Conservation (phyloP, 92 coral and sea anemone species). For the Porites rus region DNA sequence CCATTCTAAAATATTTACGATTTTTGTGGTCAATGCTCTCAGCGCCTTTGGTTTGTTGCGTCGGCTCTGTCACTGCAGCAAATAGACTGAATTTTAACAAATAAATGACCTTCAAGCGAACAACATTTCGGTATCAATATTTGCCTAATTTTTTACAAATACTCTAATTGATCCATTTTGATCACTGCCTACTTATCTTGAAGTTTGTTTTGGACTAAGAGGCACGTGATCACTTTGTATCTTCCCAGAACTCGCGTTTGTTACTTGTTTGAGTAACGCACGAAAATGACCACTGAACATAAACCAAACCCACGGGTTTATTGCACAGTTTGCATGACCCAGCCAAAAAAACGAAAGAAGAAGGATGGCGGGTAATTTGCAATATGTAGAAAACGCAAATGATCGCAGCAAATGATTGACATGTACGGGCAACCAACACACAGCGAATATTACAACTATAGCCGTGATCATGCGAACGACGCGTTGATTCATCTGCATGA, state of each 20-base stretch:
- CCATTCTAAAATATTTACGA: no score
- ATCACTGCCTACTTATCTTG: background rate
- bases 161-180: background rate
- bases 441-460: conserved; percentile 62
- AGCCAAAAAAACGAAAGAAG: conserved; percentile 46
- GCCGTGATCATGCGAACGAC: conserved; percentile 47
- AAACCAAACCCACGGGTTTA: conserved; percentile 66
- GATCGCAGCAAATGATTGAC: conserved; percentile 64
- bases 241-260: background rate
- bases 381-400: conserved; percentile 41
- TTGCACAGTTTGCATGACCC: conserved; percentile 75
- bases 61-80: no score
- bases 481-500: conserved; percentile 46
- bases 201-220: background rate
- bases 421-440: conserved; percentile 79
- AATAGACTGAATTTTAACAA: no score
- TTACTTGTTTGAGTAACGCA: conserved; percentile 3
- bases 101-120: no score
- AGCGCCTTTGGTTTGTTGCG: no score
- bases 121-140: no score
- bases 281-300: conserved; percentile 47
- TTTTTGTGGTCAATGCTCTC: no score
- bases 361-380: conserved; percentile 55
- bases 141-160: no score
- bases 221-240: conserved; percentile 16